Conservation (phyloP, 2,797 vertebrate species). For the Synaphobranchus kaupii region DNA sequence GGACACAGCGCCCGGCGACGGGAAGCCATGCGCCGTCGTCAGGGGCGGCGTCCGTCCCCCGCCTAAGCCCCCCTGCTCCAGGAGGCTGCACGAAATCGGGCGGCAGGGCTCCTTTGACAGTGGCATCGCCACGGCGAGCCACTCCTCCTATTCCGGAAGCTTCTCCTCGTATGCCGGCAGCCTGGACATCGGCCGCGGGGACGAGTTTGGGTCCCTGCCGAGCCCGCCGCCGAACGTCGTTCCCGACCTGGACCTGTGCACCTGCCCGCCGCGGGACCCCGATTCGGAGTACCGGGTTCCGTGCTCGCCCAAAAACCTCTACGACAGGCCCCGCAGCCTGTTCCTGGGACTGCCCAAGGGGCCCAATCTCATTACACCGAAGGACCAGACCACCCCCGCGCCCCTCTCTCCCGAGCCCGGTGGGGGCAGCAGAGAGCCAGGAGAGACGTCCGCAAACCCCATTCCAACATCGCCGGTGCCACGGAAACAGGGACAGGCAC, state of each 20-base stretch:
- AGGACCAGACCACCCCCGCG: slow-evolving; percentile 60
- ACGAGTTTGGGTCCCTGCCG: slow-evolving; percentile 81
- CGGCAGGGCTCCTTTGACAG: slow-evolving; percentile 93
- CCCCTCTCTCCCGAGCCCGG: slow-evolving; percentile 41
- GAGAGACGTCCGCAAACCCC: slow-evolving; percentile 61
- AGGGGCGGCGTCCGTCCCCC: slow-evolving; percentile 68
- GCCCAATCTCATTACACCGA: slow-evolving; percentile 36
- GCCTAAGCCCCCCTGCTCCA: slow-evolving; percentile 69
- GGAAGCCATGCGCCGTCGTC: slow-evolving; percentile 71
- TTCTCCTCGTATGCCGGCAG: slow-evolving; percentile 89
- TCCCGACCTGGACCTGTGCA: slow-evolving; percentile 69
- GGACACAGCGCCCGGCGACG: slow-evolving; percentile 70
- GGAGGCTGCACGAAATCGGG: slow-evolving; percentile 88
- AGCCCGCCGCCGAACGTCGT: slow-evolving; percentile 81
- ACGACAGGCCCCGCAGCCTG: slow-evolving; percentile 83
- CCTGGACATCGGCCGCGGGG: slow-evolving; percentile 83
- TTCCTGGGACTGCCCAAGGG: slow-evolving; percentile 45
- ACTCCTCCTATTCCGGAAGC: slow-evolving; percentile 92
- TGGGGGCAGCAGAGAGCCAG: slow-evolving; percentile 58
- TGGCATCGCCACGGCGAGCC: slow-evolving; percentile 90
- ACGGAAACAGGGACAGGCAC: slow-evolving; percentile 56
- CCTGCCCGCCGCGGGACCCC: slow-evolving; percentile 59
- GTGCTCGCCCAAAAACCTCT: slow-evolving; percentile 75
- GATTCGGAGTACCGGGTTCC: slow-evolving; percentile 85
- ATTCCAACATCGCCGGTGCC: slow-evolving; percentile 62